phyloP scores from a whole-genome alignment of 2,888 invertebrate genomes.

The Alentia gelatinosa region DNA sequence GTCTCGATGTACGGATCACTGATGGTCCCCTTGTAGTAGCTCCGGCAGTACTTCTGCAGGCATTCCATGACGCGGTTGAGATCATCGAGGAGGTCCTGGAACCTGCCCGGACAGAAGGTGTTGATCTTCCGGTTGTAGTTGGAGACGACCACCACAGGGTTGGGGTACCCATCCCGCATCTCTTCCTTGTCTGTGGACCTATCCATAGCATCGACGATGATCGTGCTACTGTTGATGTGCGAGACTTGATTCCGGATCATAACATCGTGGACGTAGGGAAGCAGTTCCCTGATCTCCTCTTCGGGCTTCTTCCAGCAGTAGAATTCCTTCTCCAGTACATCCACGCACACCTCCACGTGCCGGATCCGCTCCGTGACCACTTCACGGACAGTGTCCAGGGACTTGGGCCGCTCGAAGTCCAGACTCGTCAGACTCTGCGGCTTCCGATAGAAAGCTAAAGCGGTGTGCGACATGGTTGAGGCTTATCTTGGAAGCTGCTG shows the following conservation, averaged over 20 bases:
- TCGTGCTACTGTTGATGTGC: constrained; percentile 36
- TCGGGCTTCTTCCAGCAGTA: constrained; percentile 52
- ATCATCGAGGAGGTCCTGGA: constrained; percentile 68
- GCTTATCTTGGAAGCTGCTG: not conserved
- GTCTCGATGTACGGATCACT: constrained; percentile 72
- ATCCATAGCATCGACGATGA: constrained; percentile 8
- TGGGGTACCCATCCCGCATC: constrained; percentile 18
- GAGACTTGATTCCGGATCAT: constrained; percentile 38
- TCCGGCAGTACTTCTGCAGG: constrained; percentile 73
- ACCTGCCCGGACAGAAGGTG: constrained; percentile 67
- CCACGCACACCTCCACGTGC: constrained; percentile 67
- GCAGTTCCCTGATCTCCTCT: constrained; percentile 48
- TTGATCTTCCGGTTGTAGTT: constrained; percentile 66
- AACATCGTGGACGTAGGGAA: constrained; percentile 44
- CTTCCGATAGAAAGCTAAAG: constrained; percentile 72
- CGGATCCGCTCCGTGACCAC: constrained; percentile 69
- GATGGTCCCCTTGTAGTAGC: constrained; percentile 68
- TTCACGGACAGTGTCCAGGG: constrained; percentile 69
- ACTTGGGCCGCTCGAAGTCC: constrained; percentile 71
- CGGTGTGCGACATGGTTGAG: constrained; percentile 62
- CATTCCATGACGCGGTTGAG: constrained; percentile 68
- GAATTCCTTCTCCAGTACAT: constrained; percentile 60
- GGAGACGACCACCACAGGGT: constrained; percentile 34
- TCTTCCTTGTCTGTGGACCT: constrained; percentile 46
- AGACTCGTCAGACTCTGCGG: constrained; percentile 71